Evolutionary conservation across 2,888 invertebrate species (phyloP).

Genomic region (Troides oblongomaculatus): DNA sequence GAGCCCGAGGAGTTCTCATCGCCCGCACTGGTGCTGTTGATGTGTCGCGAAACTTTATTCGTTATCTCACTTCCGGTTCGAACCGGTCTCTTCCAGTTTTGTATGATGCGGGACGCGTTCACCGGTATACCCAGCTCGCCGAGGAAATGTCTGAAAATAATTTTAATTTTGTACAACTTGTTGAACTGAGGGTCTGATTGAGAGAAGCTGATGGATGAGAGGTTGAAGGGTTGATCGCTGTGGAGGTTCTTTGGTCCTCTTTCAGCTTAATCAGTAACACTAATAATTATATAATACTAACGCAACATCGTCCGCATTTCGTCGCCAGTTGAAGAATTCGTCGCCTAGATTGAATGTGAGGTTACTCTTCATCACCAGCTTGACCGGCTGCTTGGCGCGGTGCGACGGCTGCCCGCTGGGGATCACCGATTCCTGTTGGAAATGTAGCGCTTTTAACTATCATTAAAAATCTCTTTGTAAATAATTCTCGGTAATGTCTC

Average conservation of each 20-base stretch:
- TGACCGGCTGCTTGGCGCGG: constrained; percentile 42
- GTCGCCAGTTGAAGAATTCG: constrained; percentile 56
- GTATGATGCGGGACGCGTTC: constrained; percentile 20
- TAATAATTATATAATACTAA: constrained; percentile 38
- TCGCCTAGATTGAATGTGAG: constrained; percentile 68
- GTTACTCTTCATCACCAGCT: constrained; percentile 63
- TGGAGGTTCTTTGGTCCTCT: no score
- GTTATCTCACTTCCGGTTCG: background rate
- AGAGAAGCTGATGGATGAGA: no score
- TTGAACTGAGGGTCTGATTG: no score
- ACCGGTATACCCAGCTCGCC: constrained; percentile 40
- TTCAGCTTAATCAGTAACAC: background rate
- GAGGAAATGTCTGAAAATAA: constrained; percentile 31
- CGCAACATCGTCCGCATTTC: constrained; percentile 42
- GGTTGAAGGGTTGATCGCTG: no score
- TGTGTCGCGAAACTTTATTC: background rate
- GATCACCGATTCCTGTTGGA: background rate
- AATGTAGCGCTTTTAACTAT: background rate
- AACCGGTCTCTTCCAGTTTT: constrained; percentile 26
- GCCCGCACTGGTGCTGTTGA: constrained; percentile 9
- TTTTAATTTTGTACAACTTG: background rate
- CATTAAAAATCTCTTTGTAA: no score
- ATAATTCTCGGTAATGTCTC: no score
- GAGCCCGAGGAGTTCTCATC: constrained; percentile 36
- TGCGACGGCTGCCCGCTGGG: background rate